Evolutionary conservation across 1,140 invertebrate genomes (phyloP).

Genomic region (Babylonia areolata): DNA sequence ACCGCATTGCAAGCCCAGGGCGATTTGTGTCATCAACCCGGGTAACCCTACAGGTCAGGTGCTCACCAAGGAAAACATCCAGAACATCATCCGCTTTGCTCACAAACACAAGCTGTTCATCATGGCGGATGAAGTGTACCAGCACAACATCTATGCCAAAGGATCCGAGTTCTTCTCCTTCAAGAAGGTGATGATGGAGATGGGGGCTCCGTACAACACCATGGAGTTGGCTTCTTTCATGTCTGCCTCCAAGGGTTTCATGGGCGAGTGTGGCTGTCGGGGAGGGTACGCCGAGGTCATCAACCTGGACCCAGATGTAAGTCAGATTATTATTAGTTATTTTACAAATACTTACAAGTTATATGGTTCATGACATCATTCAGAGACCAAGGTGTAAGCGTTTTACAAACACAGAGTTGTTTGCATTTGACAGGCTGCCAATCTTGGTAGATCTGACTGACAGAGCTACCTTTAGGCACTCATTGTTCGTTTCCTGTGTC

Average conservation of each 20-base stretch:
- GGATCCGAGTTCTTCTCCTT: slow-evolving; percentile 94
- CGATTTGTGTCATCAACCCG: slow-evolving; percentile 97
- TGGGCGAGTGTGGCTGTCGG: slow-evolving; percentile 90
- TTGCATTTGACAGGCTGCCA: too few relatives aligned
- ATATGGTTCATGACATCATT: too few relatives aligned
- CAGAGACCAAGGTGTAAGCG: too few relatives aligned
- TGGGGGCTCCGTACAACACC: slow-evolving; percentile 88
- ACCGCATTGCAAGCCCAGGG: slow-evolving; percentile 85
- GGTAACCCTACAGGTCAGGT: slow-evolving; percentile 97
- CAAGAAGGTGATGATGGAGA: slow-evolving; percentile 90
- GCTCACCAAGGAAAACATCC: slow-evolving; percentile 90
- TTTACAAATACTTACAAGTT: too few relatives aligned
- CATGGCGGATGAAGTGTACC: slow-evolving; percentile 95
- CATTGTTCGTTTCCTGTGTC: too few relatives aligned
- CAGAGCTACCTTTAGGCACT: too few relatives aligned
- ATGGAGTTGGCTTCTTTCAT: slow-evolving; percentile 97
- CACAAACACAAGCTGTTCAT: slow-evolving; percentile 90
- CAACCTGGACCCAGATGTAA: slow-evolving; percentile 44
- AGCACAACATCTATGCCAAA: slow-evolving; percentile 96
- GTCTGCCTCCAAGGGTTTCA: slow-evolving; percentile 95
- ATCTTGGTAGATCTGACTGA: too few relatives aligned
- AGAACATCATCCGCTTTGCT: slow-evolving; percentile 94
- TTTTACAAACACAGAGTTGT: too few relatives aligned
- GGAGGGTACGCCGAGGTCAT: slow-evolving; percentile 91
- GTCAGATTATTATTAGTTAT: neutral